Conservation (phyloP, 1,140 invertebrate genomes). For the Pollicipes pollicipes region DNA sequence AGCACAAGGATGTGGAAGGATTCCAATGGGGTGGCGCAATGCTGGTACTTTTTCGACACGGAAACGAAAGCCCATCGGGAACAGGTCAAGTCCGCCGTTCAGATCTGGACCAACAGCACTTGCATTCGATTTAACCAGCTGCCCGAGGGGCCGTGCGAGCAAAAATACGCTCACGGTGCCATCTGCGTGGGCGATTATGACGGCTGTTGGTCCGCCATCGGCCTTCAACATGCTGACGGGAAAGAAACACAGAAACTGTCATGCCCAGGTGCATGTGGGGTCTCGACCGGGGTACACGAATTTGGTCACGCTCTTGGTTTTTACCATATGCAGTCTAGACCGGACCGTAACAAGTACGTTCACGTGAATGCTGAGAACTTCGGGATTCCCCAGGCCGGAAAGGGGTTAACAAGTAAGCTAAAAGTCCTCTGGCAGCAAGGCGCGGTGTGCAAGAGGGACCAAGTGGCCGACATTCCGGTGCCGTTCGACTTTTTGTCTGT, state of each 20-base stretch:
- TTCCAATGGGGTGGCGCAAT: background rate
- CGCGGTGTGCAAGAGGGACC: background rate
- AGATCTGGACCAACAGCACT: background rate
- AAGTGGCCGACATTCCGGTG: background rate
- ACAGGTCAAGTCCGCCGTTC: background rate
- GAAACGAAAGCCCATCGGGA: background rate
- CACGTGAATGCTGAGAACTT: background rate
- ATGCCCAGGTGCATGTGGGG: background rate
- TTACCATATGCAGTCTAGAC: background rate
- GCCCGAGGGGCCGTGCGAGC: background rate
- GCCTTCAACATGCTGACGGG: background rate
- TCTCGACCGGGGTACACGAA: background rate
- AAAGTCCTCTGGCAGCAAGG: background rate
- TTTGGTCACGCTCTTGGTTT: background rate
- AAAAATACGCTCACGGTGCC: background rate
- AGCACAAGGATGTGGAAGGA: background rate
- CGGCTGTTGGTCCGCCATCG: background rate
- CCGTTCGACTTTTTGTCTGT: background rate
- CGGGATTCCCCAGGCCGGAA: too few species aligned
- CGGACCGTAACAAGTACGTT: background rate
- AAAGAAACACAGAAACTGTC: background rate
- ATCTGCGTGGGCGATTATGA: background rate
- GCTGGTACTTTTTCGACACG: background rate
- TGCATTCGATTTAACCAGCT: background rate
- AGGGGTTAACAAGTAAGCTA: too few species aligned